Conservation (phyloP, 1,140 invertebrate species). For the Phocides pigmalion region DNA sequence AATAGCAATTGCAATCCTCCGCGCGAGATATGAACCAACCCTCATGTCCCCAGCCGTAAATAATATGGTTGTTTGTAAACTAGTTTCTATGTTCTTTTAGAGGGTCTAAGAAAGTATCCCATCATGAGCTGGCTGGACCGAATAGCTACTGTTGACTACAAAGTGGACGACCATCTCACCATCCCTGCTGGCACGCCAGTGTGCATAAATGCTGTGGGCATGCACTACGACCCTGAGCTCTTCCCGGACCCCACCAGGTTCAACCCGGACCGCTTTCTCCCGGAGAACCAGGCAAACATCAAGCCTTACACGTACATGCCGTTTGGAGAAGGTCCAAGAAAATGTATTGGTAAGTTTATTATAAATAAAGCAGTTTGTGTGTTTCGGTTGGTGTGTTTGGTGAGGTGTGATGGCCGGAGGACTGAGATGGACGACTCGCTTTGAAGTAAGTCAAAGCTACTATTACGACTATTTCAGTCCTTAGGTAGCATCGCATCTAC, state of each 20-base stretch:
- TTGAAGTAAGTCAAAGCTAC: too few relatives aligned
- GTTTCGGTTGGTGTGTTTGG: too few relatives aligned
- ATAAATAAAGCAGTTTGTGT: not conserved
- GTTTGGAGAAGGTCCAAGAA: slow-evolving; percentile 87
- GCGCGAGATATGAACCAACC: too few relatives aligned
- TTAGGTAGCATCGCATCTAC: too few relatives aligned
- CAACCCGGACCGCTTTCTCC: slow-evolving; percentile 83
- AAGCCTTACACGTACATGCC: slow-evolving; percentile 81
- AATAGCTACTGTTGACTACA: slow-evolving; percentile 61
- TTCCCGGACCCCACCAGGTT: slow-evolving; percentile 83
- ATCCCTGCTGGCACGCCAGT: slow-evolving; percentile 61
- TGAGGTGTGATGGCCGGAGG: too few relatives aligned
- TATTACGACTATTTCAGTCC: too few relatives aligned
- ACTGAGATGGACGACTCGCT: too few relatives aligned
- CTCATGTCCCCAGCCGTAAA: too few relatives aligned
- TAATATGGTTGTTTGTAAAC: too few relatives aligned
- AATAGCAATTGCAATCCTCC: too few relatives aligned
- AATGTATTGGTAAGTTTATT: slow-evolving; percentile 84
- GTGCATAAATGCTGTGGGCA: slow-evolving; percentile 50
- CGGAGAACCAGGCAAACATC: slow-evolving; percentile 66
- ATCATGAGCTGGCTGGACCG: slow-evolving; percentile 76
- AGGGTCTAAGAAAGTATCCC: slow-evolving; percentile 84
- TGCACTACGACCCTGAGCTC: slow-evolving; percentile 81
- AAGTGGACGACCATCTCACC: slow-evolving; percentile 67
- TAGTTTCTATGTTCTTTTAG: slow-evolving; percentile 44